phyloP scores from a whole-genome alignment of 1,140 invertebrate species.

The Carposina sasakii region DNA sequence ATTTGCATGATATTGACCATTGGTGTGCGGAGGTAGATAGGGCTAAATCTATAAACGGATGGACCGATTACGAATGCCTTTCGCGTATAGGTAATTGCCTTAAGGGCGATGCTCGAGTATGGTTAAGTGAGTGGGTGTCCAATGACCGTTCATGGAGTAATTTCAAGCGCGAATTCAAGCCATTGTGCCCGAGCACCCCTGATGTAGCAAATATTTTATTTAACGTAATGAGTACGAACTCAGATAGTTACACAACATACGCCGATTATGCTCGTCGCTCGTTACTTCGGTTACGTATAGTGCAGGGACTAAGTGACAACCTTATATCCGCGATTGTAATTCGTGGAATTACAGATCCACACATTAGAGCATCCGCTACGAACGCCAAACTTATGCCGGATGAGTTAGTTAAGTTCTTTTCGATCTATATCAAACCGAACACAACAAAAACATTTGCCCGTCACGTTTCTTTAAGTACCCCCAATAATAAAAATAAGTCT shows the following conservation, averaged over 20 bases:
- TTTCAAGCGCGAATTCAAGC: slow-evolving; percentile 8
- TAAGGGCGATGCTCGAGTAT: not conserved
- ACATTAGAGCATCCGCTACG: not conserved
- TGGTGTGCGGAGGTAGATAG: slow-evolving; percentile 10
- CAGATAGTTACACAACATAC: slow-evolving; percentile 4
- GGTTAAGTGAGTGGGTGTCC: slow-evolving; percentile 8
- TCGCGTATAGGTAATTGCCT: slow-evolving; percentile 8
- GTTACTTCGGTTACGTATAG: not conserved
- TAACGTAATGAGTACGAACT: slow-evolving; percentile 1
- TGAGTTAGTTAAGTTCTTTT: slow-evolving; percentile 5
- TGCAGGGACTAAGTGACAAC: slow-evolving; percentile 2
- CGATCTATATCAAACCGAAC: slow-evolving; percentile 1
- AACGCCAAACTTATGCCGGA: too few species aligned
- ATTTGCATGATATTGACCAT: slow-evolving; percentile 6
- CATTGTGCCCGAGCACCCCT: slow-evolving; percentile 1
- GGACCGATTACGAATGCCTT: slow-evolving; percentile 8
- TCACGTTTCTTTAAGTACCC: not conserved
- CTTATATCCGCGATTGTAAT: slow-evolving; percentile 1
- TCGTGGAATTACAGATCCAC: slow-evolving; percentile 1
- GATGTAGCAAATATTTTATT: slow-evolving; percentile 6
- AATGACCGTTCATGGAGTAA: slow-evolving; percentile 2
- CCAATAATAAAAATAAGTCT: not conserved
- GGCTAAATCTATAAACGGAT: slow-evolving; percentile 1
- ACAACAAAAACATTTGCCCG: not conserved
- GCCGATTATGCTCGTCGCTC: slow-evolving; percentile 10